These are phyloP conservation scores for Liasis olivaceus DNA, from an alignment of 2,797 vertebrate species.

Conservation along the genomic window DNA sequence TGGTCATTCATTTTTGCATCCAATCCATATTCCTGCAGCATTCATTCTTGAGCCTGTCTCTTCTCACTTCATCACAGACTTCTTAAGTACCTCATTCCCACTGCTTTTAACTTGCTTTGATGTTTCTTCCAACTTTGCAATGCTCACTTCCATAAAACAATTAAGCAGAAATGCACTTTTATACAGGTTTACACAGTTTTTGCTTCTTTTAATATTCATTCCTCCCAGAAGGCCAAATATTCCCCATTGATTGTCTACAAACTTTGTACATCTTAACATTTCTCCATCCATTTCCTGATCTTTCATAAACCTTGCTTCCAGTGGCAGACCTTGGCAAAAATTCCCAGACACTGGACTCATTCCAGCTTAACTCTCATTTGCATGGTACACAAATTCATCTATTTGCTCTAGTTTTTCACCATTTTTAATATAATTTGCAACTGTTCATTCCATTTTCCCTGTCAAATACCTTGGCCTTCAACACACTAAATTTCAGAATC, in stretches of 20 bases:
- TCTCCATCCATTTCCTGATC: background rate
- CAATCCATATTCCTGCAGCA: background rate
- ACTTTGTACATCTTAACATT: background rate
- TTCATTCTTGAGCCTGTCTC: background rate
- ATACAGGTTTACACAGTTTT: background rate
- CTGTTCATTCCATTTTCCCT: background rate
- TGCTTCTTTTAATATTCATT: background rate
- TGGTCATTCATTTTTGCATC: background rate
- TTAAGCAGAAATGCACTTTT: background rate
- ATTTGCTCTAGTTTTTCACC: background rate
- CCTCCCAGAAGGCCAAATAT: background rate
- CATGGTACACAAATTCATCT: background rate
- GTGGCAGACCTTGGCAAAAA: background rate
- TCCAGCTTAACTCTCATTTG: background rate
- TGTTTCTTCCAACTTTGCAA: background rate
- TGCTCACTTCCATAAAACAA: background rate
- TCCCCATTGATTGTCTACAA: background rate
- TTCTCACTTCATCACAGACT: background rate
- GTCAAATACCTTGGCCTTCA: background rate
- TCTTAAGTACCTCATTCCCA: background rate
- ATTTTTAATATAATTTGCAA: background rate
- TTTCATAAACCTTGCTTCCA: background rate
- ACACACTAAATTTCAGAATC: background rate
- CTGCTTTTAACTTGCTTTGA: background rate
- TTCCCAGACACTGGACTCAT: background rate